Base-by-base conservation (phyloP, 2,113 vertebrate species). In the Chlamydotis undulata region DNA sequence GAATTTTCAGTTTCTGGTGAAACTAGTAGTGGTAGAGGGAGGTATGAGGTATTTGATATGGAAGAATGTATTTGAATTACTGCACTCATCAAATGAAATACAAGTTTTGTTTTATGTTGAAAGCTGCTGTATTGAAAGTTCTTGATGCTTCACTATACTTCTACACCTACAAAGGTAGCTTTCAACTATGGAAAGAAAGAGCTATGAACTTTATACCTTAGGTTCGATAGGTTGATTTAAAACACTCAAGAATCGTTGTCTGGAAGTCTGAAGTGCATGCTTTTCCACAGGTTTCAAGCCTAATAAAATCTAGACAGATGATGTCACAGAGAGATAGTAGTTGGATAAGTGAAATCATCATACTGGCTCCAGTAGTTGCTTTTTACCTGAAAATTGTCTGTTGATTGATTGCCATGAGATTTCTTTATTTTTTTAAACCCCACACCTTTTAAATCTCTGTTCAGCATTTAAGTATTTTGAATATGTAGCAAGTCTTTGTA, bases 151-250 rank as follows among this genome's bases (percentile, higher is more conserved):
- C 23, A 8, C 3, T 82, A 2, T 28, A 8, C 5, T 64, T 29
- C 2, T 52, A 5, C 4, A n/a, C 12, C 11, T 22, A 5, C 12
- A 31, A 41, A 80, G 3, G 3, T 7, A 26, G 2, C 37, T 53
- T 55, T 89, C 17, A n/a, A 9, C 21, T 57, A 1, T 31, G 37
- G 18, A 59, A 79, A 78, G n/a, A 53, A 21, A 10, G 5, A 75
- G 21, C 8, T 17, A 19, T 15, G 21, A 64, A 43, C 12, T 37
- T 64, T 52, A n/a, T 68, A 25, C 10, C 39, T 60, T 24, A 29
- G 18, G 19, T 47, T 53, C 71, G 26, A 49, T 79, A 56, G 8
- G 8, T 21, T 80, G 56, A 35, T 76, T 31, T 82, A 41, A 75
- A 87, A 22, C 29, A 37, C 17, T 70, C 4, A 49, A 21, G 33